A percentile compares a stretch with the other conserved stretches of the same genome.
phyloP scores from a whole-genome alignment of 2,797 vertebrate species.

The Menidia menidia region DNA sequence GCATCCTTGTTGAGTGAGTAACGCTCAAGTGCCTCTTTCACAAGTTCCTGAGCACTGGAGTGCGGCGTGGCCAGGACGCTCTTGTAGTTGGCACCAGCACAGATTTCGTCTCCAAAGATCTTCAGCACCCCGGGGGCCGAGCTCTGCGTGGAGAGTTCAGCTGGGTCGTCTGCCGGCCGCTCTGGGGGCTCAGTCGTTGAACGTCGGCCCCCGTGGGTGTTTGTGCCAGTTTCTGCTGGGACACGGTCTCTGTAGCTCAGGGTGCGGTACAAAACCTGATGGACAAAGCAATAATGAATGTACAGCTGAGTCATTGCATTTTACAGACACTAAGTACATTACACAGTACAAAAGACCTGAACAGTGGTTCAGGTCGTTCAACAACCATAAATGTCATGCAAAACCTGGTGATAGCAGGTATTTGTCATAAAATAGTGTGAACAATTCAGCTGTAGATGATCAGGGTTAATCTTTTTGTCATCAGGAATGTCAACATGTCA shows the following conservation, averaged over 20 bases:
- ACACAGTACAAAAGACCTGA: background rate
- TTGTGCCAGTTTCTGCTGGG: constrained; percentile 84
- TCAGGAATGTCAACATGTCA: background rate
- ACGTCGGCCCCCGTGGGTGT: constrained; percentile 87
- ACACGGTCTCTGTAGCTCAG: constrained; percentile 91
- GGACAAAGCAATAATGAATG: constrained; percentile 10
- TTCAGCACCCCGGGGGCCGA: constrained; percentile 94
- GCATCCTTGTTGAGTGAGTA: constrained; percentile 89
- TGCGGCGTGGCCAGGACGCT: constrained; percentile 92
- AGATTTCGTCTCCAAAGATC: constrained; percentile 94
- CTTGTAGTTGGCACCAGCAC: constrained; percentile 93
- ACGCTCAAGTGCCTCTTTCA: constrained; percentile 93
- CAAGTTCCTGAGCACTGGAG: constrained; percentile 91
- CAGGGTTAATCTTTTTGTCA: background rate
- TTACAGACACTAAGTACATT: background rate
- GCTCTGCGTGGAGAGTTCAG: constrained; percentile 94
- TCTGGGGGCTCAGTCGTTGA: constrained; percentile 78
- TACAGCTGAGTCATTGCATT: background rate
- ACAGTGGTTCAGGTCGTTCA: no score
- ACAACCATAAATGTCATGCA: background rate
- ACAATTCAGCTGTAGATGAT: no score
- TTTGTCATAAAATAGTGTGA: background rate
- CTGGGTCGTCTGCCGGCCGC: constrained; percentile 86
- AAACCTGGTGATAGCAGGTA: no score
- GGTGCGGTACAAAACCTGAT: constrained; percentile 89